Evolutionary conservation across 2,113 vertebrate species (phyloP), one percentile per base, ranked within the genome.

Genomic region (Tachysurus vachellii): DNA sequence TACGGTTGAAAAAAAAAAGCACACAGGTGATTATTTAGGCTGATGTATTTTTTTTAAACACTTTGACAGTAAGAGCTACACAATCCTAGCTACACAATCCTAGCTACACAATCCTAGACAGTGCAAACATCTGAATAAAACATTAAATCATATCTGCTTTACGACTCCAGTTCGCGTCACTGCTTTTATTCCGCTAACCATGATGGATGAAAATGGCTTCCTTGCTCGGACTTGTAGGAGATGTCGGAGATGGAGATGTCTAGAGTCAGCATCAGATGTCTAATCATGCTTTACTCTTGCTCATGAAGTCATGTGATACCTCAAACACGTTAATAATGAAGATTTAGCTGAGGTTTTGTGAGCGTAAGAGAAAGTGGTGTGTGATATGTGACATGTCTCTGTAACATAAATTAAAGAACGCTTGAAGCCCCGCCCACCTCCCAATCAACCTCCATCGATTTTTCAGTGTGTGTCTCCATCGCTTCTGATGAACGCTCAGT

Each of bases 401-500:
- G 12, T 50, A 13, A 76, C 50, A 50, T 5, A n/a, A 53, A 50
- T 76, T 6, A 53, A n/a, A n/a, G 76, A 31, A 56, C 53, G n/a
- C 54, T 36, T 0, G 13, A 11, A 10, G 56, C 56, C 17, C 56
- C 47, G 31, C 47, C 28, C 47, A 42, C 23, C 42, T 50, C 28
- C 31, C 59, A 68, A 57, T 56, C 26, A 42, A 57, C 16, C 16
- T 47, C 59, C 70, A 54, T 64, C 47, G 28, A 79, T 77, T 68
- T 77, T n/a, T 23, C 19, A 44, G 47, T 14, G 23, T 53, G 64
- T 50, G 44, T 77, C 81, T 86, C 80, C 11, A 75, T 68, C n/a
- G 61, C 70, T 56, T 42, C 57, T 88, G 66, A 84, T 88, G 73
- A 80, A 79, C 54, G 56, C 82, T 80, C 91, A 89, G 82, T 88